Evolutionary conservation across 2,797 vertebrate genomes (phyloP), one percentile per base, ranked within the genome.

Genomic region (Linurgus olivaceus): DNA sequence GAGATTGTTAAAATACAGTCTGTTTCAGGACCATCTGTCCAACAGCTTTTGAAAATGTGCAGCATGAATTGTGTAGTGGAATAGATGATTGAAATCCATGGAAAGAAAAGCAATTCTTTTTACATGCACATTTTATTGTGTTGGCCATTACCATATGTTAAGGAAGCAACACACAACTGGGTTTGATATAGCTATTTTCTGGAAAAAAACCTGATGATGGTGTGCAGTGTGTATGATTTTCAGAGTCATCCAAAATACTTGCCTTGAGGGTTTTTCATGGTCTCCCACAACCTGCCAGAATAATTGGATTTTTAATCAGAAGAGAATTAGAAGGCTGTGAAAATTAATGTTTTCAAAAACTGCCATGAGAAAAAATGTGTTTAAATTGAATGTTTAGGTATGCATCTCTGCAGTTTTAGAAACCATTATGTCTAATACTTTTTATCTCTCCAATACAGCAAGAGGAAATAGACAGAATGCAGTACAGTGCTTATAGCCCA

Each of bases 271-370:
- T 48, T 92, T 94, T 90, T 58, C 23, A 29, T 61, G 44, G 13
- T 57, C 37, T 84, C 18, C 21, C 2, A 7, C 40, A 78, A 47
- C 16, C 57, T 74, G 17, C 52, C 5, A 9, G 55, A 73, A 73
- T 70, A 89, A 79, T 76, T 79, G 38, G 10, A 28, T 1, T 72
- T 86, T 90, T 86, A 76, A 78, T 84, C 38, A 70, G 48, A 78
- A 70, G 51, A 68, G 17, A 81, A 83, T 76, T 71, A 48, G 76
- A 81, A 78, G 37, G n/a, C 66, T 47, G 4, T 84, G 63, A 76
- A 88, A 94, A 89, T 31, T n/a, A 86, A 25, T 72, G 25, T 82
- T 90, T 92, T 70, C 26, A 67, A 84, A 93, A 88, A 45, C 21
- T 78, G 26, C 48, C n/a, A 11, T 57, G 57, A 91, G 19, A 31